Conservation (phyloP, 1,140 invertebrate genomes). For the Megathymus violae region DNA sequence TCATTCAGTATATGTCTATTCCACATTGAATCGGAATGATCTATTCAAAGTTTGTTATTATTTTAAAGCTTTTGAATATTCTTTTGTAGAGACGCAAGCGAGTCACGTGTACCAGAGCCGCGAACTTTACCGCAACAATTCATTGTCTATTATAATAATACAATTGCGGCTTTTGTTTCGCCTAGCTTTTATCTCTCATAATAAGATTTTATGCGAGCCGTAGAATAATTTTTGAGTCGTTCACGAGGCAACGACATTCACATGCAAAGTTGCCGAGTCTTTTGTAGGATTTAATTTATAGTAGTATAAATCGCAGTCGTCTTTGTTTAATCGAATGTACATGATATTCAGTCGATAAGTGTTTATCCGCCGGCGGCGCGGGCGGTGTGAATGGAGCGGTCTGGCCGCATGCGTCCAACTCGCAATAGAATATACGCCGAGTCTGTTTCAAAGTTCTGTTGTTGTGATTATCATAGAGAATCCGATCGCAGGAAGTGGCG, state of each 20-base stretch:
- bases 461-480: conserved; percentile 80
- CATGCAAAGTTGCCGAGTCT: conserved; percentile 29
- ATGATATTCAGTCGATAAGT: conserved; percentile 59
- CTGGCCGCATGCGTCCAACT: conserved; percentile 60
- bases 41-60: conserved; percentile 25
- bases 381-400: conserved; percentile 66
- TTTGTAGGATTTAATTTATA: conserved; percentile 31
- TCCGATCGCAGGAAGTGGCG: conserved; percentile 79
- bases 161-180: conserved; percentile 33
- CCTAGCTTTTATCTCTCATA: conserved; percentile 32
- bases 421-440: conserved; percentile 64
- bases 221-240: conserved; percentile 35
- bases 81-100: conserved; percentile 23
- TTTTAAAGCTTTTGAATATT: conserved; percentile 22
- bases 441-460: conserved; percentile 77
- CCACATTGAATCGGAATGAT: not conserved
- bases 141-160: conserved; percentile 27
- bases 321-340: conserved; percentile 56
- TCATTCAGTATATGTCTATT: not conserved
- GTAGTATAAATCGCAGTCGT: conserved; percentile 20
- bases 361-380: conserved; percentile 59
- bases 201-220: conserved; percentile 31
- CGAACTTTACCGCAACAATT: conserved; percentile 29
- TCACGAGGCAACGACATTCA: conserved; percentile 27
- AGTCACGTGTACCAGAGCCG: conserved; percentile 28